Percentiles rank a stretch among this genome's conserved stretches.
Conservation (phyloP, 2,113 vertebrate species). For the Corvus moneduloides region DNA sequence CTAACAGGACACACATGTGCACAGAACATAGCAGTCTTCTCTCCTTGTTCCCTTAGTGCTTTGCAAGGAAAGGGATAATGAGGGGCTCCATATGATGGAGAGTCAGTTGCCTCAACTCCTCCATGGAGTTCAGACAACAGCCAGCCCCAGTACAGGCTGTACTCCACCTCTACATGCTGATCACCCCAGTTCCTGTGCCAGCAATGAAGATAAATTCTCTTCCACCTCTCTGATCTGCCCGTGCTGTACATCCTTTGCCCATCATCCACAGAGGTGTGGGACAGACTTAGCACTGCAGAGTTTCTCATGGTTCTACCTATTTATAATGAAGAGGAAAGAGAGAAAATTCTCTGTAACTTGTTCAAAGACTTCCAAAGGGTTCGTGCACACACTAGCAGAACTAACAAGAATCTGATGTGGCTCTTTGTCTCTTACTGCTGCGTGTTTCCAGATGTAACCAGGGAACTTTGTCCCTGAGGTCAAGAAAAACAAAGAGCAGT, state of each 20-base stretch:
- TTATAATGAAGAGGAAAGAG: neutral
- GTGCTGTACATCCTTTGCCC: neutral
- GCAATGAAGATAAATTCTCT: neutral
- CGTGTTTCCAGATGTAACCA: neutral
- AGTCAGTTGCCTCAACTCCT: neutral
- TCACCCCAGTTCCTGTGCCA: neutral
- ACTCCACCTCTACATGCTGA: neutral
- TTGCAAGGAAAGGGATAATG: neutral
- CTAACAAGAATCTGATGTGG: neutral
- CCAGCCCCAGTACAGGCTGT: neutral
- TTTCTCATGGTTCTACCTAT: neutral
- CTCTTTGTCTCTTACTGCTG: neutral
- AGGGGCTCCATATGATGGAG: neutral
- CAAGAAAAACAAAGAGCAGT: neutral
- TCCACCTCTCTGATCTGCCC: neutral
- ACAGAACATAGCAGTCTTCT: neutral
- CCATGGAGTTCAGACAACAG: neutral
- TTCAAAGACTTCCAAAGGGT: neutral
- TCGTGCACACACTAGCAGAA: neutral
- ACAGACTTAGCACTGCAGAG: neutral
- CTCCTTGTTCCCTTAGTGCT: neutral
- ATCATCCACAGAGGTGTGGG: neutral
- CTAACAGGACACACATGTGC: neutral
- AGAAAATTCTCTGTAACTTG: neutral
- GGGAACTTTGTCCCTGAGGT: neutral